Conservation (phyloP, 2,797 vertebrate genomes). For the Arctocebus calabarensis region DNA sequence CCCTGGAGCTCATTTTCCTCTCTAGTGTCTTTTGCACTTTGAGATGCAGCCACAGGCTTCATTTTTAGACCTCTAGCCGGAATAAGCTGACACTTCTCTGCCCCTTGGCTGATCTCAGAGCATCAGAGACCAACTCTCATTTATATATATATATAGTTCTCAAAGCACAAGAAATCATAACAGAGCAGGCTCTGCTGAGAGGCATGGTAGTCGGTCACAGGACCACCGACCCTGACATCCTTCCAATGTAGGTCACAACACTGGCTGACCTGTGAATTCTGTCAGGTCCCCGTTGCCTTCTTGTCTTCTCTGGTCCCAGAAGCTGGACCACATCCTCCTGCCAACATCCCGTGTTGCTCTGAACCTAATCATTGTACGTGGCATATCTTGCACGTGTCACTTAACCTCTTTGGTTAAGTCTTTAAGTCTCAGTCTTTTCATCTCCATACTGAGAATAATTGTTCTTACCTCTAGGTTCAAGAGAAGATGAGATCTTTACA, state of each 20-base stretch:
- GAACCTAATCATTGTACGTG: not conserved
- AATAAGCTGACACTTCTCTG: not conserved
- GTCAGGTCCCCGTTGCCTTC: not conserved
- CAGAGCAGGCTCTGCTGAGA: not conserved
- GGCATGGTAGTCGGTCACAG: not conserved
- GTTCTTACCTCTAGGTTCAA: not conserved
- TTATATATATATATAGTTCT: slow-evolving; percentile 22
- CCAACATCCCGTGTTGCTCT: not conserved
- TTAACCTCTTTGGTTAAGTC: not conserved
- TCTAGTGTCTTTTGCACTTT: not conserved
- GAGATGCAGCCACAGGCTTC: not conserved
- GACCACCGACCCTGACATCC: too few relatives aligned
- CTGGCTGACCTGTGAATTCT: not conserved
- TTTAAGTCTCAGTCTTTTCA: not conserved
- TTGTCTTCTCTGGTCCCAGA: not conserved
- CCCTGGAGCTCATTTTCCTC: not conserved
- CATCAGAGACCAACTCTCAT: not conserved
- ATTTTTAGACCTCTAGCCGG: not conserved
- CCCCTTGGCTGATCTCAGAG: not conserved
- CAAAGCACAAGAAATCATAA: not conserved
- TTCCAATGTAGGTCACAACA: too few relatives aligned
- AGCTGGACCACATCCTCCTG: not conserved
- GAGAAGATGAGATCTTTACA: not conserved
- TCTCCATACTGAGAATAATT: not conserved
- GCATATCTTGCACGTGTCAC: not conserved